Evolutionary conservation across 2,797 vertebrate genomes (phyloP).

Genomic region (Gymnothorax javanicus): DNA sequence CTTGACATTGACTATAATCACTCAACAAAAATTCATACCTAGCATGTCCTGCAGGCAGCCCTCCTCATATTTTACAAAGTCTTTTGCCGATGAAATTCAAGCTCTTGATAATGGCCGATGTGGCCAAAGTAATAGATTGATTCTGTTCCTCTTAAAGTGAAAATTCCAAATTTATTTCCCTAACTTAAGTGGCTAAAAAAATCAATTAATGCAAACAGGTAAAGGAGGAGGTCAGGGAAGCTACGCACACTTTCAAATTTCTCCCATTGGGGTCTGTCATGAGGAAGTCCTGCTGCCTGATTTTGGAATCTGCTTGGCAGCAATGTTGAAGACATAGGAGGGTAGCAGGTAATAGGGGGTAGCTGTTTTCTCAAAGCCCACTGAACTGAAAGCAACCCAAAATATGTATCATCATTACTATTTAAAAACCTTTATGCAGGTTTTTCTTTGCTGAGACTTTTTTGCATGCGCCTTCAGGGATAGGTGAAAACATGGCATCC

Average conservation of each 20-base stretch:
- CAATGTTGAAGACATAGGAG: background rate
- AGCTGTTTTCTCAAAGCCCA: background rate
- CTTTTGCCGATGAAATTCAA: background rate
- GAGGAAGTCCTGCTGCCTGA: background rate
- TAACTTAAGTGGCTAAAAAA: background rate
- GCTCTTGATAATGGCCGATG: background rate
- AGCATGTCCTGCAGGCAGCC: background rate
- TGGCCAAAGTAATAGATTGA: background rate
- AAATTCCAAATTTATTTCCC: background rate
- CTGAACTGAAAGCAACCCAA: background rate
- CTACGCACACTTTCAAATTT: background rate
- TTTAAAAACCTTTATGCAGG: background rate
- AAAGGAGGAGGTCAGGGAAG: background rate
- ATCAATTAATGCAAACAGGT: background rate
- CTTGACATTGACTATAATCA: slow-evolving; percentile 13
- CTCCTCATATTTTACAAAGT: background rate
- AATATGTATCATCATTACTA: background rate
- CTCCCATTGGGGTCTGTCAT: background rate
- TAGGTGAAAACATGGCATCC: background rate
- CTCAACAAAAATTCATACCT: slow-evolving; percentile 10
- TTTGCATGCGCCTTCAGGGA: background rate
- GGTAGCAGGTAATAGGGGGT: background rate
- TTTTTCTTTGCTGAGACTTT: background rate
- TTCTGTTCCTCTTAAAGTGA: background rate
- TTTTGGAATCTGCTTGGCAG: background rate